phyloP scores from a whole-genome alignment of 1,140 invertebrate genomes.

The Drosophila sp. region DNA sequence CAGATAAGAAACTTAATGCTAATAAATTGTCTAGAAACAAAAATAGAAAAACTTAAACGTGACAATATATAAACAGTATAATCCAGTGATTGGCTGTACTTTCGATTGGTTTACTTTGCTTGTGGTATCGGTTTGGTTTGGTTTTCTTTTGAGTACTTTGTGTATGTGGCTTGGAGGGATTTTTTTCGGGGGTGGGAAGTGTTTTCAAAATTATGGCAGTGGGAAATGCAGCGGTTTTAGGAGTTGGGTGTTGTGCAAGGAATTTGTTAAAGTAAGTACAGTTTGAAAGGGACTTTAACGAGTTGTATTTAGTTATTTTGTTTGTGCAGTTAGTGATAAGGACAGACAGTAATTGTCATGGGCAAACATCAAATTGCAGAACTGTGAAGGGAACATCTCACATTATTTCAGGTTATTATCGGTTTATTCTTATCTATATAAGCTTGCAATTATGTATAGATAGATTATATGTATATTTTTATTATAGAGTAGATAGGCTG shows the following conservation, averaged over 20 bases:
- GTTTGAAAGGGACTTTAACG: slow-evolving; percentile 39
- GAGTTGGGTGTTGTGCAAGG: slow-evolving; percentile 52
- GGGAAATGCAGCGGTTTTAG: slow-evolving; percentile 16
- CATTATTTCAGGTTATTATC: slow-evolving; percentile 70
- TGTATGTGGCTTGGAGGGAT: slow-evolving; percentile 33
- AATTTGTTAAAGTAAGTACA: slow-evolving; percentile 53
- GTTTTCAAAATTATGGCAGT: slow-evolving; percentile 11
- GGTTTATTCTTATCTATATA: slow-evolving; percentile 30
- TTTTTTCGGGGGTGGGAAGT: slow-evolving; percentile 1
- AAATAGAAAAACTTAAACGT: slow-evolving; percentile 68
- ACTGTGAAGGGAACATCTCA: slow-evolving; percentile 85
- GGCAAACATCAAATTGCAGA: slow-evolving; percentile 73
- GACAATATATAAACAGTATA: slow-evolving; percentile 67
- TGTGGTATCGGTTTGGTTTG: slow-evolving; percentile 37
- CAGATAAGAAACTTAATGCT: slow-evolving; percentile 66
- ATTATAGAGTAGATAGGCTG: slow-evolving; percentile 27
- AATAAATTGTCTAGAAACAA: slow-evolving; percentile 64
- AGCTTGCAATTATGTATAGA: slow-evolving; percentile 44
- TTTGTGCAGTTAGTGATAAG: slow-evolving; percentile 64
- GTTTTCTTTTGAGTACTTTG: slow-evolving; percentile 38
- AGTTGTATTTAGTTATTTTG: slow-evolving; percentile 46
- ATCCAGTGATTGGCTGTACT: slow-evolving; percentile 51
- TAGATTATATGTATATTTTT: slow-evolving; percentile 29
- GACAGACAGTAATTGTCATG: slow-evolving; percentile 39
- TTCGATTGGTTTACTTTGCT: slow-evolving; percentile 31